Conservation (phyloP, 2,888 invertebrate genomes). For the Cephus pygmeus region DNA sequence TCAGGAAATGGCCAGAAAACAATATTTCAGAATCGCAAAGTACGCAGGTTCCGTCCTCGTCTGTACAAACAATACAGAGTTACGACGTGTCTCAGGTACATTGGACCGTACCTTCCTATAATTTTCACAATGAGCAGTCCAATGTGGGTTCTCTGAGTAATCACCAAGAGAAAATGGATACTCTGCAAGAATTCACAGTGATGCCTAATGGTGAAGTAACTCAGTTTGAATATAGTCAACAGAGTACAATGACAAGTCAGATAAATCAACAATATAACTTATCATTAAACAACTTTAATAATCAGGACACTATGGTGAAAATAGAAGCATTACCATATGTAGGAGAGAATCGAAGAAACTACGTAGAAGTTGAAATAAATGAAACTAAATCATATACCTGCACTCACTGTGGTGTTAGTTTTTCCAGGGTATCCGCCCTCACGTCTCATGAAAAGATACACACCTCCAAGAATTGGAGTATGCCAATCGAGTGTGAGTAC, state of each 20-base stretch:
- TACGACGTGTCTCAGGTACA: slow-evolving; percentile 54
- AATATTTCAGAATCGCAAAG: slow-evolving; percentile 36
- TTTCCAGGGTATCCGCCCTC: slow-evolving; percentile 65
- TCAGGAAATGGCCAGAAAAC: slow-evolving; percentile 47
- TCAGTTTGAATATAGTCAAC: slow-evolving; percentile 52
- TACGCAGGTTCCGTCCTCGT: slow-evolving; percentile 38
- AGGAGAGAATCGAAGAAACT: slow-evolving; percentile 31
- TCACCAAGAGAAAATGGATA: slow-evolving; percentile 48
- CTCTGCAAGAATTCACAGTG: slow-evolving; percentile 57
- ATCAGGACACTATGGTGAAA: slow-evolving; percentile 46
- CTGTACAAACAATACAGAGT: slow-evolving; percentile 43
- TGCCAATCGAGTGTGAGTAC: slow-evolving; percentile 65
- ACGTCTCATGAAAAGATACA: slow-evolving; percentile 61
- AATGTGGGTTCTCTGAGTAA: slow-evolving; percentile 31
- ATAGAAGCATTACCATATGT: slow-evolving; percentile 41
- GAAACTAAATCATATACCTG: slow-evolving; percentile 58
- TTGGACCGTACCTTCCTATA: slow-evolving; percentile 55
- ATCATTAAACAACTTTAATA: slow-evolving; percentile 44
- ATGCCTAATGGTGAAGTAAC: slow-evolving; percentile 58
- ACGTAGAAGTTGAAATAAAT: slow-evolving; percentile 36
- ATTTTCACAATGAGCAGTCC: slow-evolving; percentile 45
- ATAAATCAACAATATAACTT: slow-evolving; percentile 49
- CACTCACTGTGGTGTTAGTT: slow-evolving; percentile 63
- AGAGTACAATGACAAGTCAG: slow-evolving; percentile 37
- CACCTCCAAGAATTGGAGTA: slow-evolving; percentile 38